Evolutionary conservation across 2,113 vertebrate species (phyloP).

Genomic region (Platysteira castanea): DNA sequence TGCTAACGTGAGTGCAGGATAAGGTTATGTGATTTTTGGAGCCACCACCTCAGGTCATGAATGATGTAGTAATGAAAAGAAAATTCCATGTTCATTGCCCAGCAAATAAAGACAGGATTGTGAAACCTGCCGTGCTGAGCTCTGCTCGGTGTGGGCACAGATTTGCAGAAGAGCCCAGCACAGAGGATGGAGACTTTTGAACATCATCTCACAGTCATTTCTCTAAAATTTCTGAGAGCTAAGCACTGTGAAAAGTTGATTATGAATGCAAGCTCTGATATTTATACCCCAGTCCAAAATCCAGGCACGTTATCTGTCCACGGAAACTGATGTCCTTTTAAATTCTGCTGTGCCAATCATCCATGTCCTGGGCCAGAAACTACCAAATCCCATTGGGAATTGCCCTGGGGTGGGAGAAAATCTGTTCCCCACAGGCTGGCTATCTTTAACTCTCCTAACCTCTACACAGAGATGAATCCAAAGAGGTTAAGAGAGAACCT

Average conservation of each 20-base stretch:
- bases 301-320: background rate
- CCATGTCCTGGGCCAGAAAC: background rate
- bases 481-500: background rate
- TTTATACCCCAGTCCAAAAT: background rate
- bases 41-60: constrained; percentile 32
- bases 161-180: background rate
- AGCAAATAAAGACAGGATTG: constrained; percentile 67
- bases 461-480: background rate
- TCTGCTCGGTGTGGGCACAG: background rate
- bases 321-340: background rate
- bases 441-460: background rate
- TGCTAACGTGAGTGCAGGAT: constrained; percentile 56
- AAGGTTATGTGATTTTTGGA: constrained; percentile 75
- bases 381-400: background rate
- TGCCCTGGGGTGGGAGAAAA: background rate
- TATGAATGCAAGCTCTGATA: background rate
- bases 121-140: constrained; percentile 23
- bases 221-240: background rate
- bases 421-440: background rate
- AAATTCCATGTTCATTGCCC: constrained; percentile 53
- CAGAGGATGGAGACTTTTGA: background rate
- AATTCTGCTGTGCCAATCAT: background rate
- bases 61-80: constrained; percentile 65
- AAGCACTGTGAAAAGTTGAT: background rate
- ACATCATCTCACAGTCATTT: background rate